These are phyloP conservation scores for Heliothis subflexa DNA, from an alignment of 1,140 invertebrate species.

Conservation along the genomic window DNA sequence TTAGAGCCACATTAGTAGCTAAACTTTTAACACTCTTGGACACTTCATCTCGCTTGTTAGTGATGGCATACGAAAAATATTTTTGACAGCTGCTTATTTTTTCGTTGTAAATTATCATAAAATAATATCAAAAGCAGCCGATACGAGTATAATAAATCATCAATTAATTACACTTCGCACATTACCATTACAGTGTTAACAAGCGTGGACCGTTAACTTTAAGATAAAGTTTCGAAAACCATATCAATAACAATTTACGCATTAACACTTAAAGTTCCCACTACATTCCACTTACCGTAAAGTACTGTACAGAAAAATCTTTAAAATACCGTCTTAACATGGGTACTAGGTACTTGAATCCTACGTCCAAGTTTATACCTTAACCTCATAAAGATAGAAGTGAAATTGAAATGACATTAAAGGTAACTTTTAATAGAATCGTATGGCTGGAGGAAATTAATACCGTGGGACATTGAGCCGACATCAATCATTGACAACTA, in stretches of 20 bases:
- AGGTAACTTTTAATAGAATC: conserved; percentile 24
- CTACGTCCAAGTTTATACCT: background rate
- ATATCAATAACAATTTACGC: conserved; percentile 44
- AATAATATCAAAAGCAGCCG: conserved; percentile 15
- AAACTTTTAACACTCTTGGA: conserved; percentile 28
- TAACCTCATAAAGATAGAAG: conserved; percentile 1
- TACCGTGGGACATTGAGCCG: conserved; percentile 28
- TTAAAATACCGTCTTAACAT: conserved; percentile 35
- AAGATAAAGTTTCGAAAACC: conserved; percentile 33
- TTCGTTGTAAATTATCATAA: conserved; percentile 11
- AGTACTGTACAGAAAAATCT: conserved; percentile 38
- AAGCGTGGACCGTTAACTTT: conserved; percentile 28
- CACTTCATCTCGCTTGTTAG: background rate
- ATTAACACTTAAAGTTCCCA: conserved; percentile 41
- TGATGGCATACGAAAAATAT: conserved; percentile 25
- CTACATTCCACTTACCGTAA: conserved; percentile 35
- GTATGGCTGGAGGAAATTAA: conserved; percentile 25
- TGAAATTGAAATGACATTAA: background rate
- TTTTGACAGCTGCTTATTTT: conserved; percentile 7
- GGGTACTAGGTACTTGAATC: background rate
- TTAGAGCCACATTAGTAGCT: conserved; percentile 32
- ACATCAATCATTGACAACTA: conserved; percentile 41
- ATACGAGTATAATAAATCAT: conserved; percentile 25
- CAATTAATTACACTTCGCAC: conserved; percentile 33
- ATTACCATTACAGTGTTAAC: conserved; percentile 32